A percentile compares a stretch with the other conserved stretches of the same genome.
These are phyloP conservation scores for Capitulum mitella DNA, from an alignment of 2,888 invertebrate genomes.

Conservation along the genomic window DNA sequence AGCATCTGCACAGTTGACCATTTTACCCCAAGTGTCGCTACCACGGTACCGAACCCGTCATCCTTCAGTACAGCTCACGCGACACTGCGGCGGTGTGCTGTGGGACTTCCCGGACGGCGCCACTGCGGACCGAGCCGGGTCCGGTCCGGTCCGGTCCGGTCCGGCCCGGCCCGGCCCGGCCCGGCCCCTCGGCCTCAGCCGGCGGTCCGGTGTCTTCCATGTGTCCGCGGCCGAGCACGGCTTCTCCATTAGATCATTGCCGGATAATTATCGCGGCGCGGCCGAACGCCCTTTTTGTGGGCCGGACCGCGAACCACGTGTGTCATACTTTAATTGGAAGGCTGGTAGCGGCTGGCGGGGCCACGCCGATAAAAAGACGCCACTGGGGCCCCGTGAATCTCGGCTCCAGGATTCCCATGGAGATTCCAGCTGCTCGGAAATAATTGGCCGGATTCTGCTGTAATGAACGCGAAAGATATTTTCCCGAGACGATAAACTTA, in stretches of 20 bases:
- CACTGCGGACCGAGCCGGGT: too few relatives aligned
- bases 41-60: too few relatives aligned
- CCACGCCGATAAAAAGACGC: neutral
- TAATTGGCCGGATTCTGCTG: neutral
- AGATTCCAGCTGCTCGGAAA: slow-evolving; percentile 15
- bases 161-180: too few relatives aligned
- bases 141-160: too few relatives aligned
- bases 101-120: too few relatives aligned
- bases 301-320: neutral
- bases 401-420: neutral
- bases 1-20: too few relatives aligned
- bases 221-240: neutral
- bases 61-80: too few relatives aligned
- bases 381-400: neutral
- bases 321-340: slow-evolving; percentile 25
- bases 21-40: too few relatives aligned
- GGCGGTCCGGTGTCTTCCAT: neutral
- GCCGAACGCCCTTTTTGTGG: neutral
- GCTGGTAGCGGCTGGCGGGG: neutral
- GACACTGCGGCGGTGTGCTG: too few relatives aligned
- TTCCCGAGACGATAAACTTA: neutral
- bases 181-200: neutral
- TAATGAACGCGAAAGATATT: neutral
- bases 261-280: neutral
- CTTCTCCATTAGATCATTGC: slow-evolving; percentile 10